A percentile compares a stretch with the other conserved stretches of the same genome.
These are phyloP conservation scores for Recurvirostra avosetta DNA, from an alignment of 2,113 vertebrate species.

Conservation along the genomic window DNA sequence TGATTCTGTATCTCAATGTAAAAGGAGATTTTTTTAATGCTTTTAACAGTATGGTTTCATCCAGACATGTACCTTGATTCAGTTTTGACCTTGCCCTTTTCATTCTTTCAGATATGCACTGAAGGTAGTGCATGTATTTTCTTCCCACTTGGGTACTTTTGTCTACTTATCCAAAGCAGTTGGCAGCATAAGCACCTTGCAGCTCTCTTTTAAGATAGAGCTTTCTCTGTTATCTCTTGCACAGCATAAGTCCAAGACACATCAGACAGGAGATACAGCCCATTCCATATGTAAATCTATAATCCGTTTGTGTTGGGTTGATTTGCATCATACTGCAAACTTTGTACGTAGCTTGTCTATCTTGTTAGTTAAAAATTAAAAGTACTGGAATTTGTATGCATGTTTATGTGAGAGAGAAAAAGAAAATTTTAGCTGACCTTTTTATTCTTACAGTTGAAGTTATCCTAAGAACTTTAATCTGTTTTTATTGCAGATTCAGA, in stretches of 20 bases:
- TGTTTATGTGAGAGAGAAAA: background rate
- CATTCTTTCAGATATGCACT: background rate
- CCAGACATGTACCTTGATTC: background rate
- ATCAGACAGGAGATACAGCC: background rate
- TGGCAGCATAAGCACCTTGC: background rate
- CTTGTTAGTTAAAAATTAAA: background rate
- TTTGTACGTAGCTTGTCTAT: background rate
- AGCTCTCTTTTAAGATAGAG: background rate
- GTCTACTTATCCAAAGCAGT: background rate
- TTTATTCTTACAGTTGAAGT: background rate
- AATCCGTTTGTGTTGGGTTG: background rate
- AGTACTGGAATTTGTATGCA: background rate
- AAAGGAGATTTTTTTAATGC: background rate
- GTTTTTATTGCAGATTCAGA: conserved; percentile 22
- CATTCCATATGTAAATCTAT: background rate
- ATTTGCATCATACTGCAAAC: background rate
- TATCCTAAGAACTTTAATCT: background rate
- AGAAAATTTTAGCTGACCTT: background rate
- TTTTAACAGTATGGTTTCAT: background rate
- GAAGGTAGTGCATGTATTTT: background rate
- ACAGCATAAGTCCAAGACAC: background rate
- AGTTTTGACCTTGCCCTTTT: background rate
- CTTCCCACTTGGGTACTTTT: background rate
- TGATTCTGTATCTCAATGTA: background rate
- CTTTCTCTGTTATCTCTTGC: background rate